Evolutionary conservation across 2,797 vertebrate genomes (phyloP).

Genomic region (Pipistrellus pygmaeus): DNA sequence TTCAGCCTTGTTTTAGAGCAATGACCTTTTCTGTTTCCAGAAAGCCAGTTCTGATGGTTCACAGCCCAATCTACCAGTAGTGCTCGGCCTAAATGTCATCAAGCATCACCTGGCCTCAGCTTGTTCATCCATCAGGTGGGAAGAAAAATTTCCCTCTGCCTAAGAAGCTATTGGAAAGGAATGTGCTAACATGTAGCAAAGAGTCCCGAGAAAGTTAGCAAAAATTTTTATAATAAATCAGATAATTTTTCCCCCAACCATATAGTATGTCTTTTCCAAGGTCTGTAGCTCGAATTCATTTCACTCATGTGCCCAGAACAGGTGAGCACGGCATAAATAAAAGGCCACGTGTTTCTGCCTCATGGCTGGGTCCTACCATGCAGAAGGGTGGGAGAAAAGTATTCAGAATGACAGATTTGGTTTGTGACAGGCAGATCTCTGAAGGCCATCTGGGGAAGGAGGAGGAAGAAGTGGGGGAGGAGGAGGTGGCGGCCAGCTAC

Average conservation of each 20-base stretch:
- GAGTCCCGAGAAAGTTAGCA: background rate
- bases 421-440: constrained; percentile 53
- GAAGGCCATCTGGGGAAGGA: constrained; percentile 47
- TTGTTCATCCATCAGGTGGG: background rate
- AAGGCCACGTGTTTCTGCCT: constrained; percentile 36
- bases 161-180: background rate
- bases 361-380: background rate
- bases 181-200: background rate
- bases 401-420: constrained; percentile 42
- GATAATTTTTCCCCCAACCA: background rate
- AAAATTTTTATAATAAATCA: background rate
- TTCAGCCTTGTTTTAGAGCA: background rate
- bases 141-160: background rate
- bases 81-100: background rate
- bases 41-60: background rate
- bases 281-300: background rate
- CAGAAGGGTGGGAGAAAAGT: background rate
- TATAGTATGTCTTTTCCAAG: background rate
- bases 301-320: background rate
- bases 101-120: background rate
- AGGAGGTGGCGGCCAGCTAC: constrained; percentile 15
- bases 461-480: background rate
- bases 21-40: background rate
- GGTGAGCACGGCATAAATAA: background rate
- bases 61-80: background rate